phyloP scores from a whole-genome alignment of 2,113 vertebrate species.

The Syrmaticus mikado region DNA sequence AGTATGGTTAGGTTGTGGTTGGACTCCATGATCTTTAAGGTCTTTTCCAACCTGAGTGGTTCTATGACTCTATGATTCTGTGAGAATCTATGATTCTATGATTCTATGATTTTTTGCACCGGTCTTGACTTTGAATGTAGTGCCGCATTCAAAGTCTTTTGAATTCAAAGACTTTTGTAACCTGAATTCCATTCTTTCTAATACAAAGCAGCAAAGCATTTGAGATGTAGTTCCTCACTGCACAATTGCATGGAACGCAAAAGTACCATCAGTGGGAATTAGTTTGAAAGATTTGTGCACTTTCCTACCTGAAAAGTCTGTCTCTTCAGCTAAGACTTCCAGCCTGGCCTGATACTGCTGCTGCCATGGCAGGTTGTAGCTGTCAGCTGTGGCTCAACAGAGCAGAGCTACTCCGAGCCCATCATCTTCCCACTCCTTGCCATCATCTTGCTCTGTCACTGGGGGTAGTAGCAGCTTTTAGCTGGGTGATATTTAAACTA shows the following conservation, averaged over 20 bases:
- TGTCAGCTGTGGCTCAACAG: accelerated
- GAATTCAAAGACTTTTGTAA: neutral
- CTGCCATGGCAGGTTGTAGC: neutral
- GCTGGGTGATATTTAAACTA: neutral
- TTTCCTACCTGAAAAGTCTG: neutral
- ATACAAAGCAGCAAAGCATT: neutral
- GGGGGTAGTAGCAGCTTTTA: neutral
- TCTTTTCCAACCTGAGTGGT: too few relatives aligned
- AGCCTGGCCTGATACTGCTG: neutral
- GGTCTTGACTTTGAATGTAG: neutral
- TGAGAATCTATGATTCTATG: too few relatives aligned
- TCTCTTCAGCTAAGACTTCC: neutral
- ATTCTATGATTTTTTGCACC: neutral
- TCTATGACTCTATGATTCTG: too few relatives aligned
- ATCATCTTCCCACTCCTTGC: neutral
- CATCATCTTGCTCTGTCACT: neutral
- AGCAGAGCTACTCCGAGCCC: neutral
- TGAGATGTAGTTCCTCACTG: neutral
- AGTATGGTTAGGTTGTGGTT: too few relatives aligned
- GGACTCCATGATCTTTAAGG: too few relatives aligned
- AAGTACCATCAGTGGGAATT: accelerated
- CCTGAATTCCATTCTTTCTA: neutral
- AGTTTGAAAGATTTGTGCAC: neutral
- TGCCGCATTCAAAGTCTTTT: too few relatives aligned
- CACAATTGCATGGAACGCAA: neutral